Base-by-base conservation (phyloP, 2,113 vertebrate species). In the Chaenocephalus aceratus region DNA sequence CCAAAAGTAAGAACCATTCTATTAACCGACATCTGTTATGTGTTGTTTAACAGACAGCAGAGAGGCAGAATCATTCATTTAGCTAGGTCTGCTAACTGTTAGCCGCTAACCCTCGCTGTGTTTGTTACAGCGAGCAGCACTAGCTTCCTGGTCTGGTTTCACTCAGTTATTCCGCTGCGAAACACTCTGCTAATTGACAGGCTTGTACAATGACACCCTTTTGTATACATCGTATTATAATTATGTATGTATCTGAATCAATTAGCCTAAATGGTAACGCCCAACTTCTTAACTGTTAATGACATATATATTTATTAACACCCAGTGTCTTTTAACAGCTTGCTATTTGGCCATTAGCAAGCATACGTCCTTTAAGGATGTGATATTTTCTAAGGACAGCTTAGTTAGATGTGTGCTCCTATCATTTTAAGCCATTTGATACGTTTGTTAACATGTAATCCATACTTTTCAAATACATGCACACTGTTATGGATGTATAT, bases 1-100 rank as follows among this genome's bases (percentile, higher is more conserved):
- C 86, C 0, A 91, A 52, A 77, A 85, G 92, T 93, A 89, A 92
- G 92, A 41, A 6, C 0, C 7, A 0, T 2, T 10, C 1, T 1
- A 23, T 6, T 53, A 0, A 0, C 11, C 18, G 14, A 13, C 63
- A 7, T 18, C 16, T 59, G 61, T 12, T 16, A 2, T 60, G 30
- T 30, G 23, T 10, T 4, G 13, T 45, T 1, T 10, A 11, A 9
- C 0, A 1, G 18, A 2, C 45, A 41, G 56, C 48, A 54, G 21
- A 56, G n/a, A 15, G 1, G 18, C 36, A 21, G n/a, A 26, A 34
- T 7, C 16, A 2, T n/a, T 4, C 23, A 1, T 4, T 48, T 15
- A 73, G 77, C 73, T 30, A 9, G 13, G 1, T n/a, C 5, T 6
- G 79, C 71, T 85, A 77, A 59, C 73, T 41, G 83, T 58, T 86